A percentile compares a stretch with the other conserved stretches of the same genome.
Conservation (phyloP, 1,140 invertebrate genomes). For the Drosophila tani region DNA sequence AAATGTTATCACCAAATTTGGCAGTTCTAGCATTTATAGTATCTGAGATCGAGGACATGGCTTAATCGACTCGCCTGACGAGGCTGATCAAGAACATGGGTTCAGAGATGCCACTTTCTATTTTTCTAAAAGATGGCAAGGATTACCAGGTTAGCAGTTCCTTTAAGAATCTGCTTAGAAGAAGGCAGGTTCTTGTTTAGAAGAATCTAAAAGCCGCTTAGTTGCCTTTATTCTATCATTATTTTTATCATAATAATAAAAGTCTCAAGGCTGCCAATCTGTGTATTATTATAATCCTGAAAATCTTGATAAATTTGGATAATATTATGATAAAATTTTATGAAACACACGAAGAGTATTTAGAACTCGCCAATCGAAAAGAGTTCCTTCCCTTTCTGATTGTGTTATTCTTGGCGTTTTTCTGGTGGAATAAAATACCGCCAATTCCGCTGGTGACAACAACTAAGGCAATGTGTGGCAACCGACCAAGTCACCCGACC, state of each 20-base stretch:
- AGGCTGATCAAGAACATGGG: not conserved
- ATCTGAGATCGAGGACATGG: not conserved
- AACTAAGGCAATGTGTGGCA: slow-evolving; percentile 67
- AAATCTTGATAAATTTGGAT: not conserved
- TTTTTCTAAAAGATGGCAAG: too few species aligned
- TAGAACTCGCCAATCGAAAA: not conserved
- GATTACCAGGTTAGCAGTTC: too few species aligned
- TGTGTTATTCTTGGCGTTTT: slow-evolving; percentile 36
- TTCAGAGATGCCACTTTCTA: too few species aligned
- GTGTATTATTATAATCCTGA: not conserved
- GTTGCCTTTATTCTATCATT: too few species aligned
- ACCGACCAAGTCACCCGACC: slow-evolving; percentile 37
- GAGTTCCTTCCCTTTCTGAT: not conserved
- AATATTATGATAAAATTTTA: too few species aligned
- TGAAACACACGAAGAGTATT: not conserved
- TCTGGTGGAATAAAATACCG: slow-evolving; percentile 65
- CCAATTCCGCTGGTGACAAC: slow-evolving; percentile 64
- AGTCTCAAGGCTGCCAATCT: not conserved
- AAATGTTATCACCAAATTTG: not conserved
- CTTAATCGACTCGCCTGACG: not conserved
- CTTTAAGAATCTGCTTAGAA: too few species aligned
- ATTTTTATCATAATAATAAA: too few species aligned
- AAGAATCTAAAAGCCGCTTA: too few species aligned
- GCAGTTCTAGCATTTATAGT: not conserved
- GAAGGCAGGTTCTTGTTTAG: too few species aligned